Base-by-base conservation (phyloP, 2,797 vertebrate species). In the Vireo griseus region DNA sequence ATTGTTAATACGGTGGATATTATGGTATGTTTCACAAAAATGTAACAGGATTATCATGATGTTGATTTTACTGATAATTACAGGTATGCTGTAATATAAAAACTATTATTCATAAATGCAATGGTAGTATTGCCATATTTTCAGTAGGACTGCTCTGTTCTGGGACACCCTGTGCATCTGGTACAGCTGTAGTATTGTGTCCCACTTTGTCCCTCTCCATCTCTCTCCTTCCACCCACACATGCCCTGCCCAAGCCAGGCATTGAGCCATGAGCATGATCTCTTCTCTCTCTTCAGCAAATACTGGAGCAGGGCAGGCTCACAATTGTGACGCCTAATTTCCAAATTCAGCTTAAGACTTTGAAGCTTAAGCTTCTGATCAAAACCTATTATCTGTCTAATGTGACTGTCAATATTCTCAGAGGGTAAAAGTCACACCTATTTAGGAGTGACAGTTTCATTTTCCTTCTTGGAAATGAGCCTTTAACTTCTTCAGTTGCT, bases 241-340 rank as follows among this genome's bases (percentile, higher is more conserved):
- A 1, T 31, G 33, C 31, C 13, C 37, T 57, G 65, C 52, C 59
- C 81, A 76, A 45, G 55, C 47, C 73, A 35, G 19, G 29, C 29
- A 31, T 2, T 0, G 4, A 31, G 22, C 17, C 29, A 6, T 4
- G 16, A 50, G 20, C n/a, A 29, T 3, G 11, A 54, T 29, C n/a
- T 66, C 59, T 71, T 48, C 44, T 69, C 26, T 51, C 3, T 42
- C 44, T 42, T 21, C 37, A 74, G 61, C 17, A 67, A 50, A 24
- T 6, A 28, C 17, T 0, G 4, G 14, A 48, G 61, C 28, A 45
- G n/a, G 47, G 51, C 61, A 91, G 55, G 25, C 42, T 33, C 26
- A 45, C 13, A 58, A 26, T 29, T 47, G 16, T 29, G 11, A 42
- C 16, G n/a, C 6, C 3, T 42, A 12, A 62, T 26, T 67, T 85